Conservation (phyloP, 1,140 invertebrate genomes). For the Penaeus vannamei region DNA sequence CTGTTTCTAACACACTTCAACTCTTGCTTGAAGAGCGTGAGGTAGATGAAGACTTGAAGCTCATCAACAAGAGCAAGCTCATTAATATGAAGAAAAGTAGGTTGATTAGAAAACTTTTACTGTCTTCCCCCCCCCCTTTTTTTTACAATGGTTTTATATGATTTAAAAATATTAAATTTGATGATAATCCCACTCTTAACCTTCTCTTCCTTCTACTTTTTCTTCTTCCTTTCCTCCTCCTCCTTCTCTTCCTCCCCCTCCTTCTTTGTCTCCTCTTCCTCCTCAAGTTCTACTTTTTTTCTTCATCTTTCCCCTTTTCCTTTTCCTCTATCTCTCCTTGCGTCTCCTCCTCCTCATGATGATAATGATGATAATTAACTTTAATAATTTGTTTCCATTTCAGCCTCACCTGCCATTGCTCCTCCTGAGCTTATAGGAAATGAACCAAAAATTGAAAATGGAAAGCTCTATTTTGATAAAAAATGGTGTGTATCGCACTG, state of each 20-base stretch:
- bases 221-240: no score
- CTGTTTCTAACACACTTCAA: constrained; percentile 85
- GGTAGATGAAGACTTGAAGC: constrained; percentile 88
- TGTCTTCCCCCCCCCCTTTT: no score
- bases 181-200: no score
- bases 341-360: no score
- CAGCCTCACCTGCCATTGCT: constrained; percentile 66
- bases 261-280: no score
- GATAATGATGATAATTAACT: no score
- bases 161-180: no score
- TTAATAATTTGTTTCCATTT: not conserved
- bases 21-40: constrained; percentile 91
- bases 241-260: no score
- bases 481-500: constrained; percentile 80
- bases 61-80: constrained; percentile 80
- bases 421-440: constrained; percentile 67
- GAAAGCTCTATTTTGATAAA: constrained; percentile 93
- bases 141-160: no score
- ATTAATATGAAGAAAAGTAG: constrained; percentile 66
- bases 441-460: constrained; percentile 93
- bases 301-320: not conserved
- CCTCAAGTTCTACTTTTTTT: no score
- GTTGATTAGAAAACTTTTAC: not conserved
- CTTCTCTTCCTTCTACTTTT: no score
- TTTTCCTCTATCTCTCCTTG: no score